Conservation (phyloP, 1,140 invertebrate species). For the Nylanderia fulva region DNA sequence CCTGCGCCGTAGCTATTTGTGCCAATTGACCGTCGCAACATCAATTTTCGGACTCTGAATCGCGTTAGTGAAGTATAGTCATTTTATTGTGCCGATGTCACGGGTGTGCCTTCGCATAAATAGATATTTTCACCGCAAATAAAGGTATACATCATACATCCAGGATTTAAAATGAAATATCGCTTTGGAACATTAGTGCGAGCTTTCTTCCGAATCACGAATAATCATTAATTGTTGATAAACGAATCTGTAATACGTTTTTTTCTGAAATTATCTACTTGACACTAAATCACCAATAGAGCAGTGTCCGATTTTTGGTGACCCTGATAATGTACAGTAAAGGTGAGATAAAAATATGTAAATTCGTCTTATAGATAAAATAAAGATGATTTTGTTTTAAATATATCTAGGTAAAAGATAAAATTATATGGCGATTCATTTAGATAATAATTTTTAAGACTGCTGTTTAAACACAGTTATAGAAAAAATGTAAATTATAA, state of each 20-base stretch:
- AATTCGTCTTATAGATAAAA: too few species aligned
- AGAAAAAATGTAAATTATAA: too few species aligned
- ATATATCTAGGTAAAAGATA: too few species aligned
- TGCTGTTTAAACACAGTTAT: too few species aligned
- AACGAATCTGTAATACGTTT: background rate
- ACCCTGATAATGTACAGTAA: too few species aligned
- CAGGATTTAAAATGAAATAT: background rate
- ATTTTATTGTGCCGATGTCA: background rate
- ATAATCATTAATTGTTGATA: background rate
- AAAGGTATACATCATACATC: background rate
- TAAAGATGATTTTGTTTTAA: too few species aligned
- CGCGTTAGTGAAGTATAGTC: background rate
- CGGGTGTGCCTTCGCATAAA: background rate
- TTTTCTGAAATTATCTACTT: background rate
- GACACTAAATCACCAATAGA: background rate
- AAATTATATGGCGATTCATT: too few species aligned
- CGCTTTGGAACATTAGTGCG: background rate
- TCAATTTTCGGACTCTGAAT: constrained; percentile 29
- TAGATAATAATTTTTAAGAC: too few species aligned
- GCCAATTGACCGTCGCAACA: constrained; percentile 50
- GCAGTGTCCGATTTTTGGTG: background rate
- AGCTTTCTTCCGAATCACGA: background rate
- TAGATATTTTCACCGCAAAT: background rate
- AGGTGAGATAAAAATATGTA: too few species aligned
- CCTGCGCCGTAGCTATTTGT: constrained; percentile 5